Evolutionary conservation across 2,888 invertebrate species (phyloP).

Genomic region (Scaptomyza caliginosa): DNA sequence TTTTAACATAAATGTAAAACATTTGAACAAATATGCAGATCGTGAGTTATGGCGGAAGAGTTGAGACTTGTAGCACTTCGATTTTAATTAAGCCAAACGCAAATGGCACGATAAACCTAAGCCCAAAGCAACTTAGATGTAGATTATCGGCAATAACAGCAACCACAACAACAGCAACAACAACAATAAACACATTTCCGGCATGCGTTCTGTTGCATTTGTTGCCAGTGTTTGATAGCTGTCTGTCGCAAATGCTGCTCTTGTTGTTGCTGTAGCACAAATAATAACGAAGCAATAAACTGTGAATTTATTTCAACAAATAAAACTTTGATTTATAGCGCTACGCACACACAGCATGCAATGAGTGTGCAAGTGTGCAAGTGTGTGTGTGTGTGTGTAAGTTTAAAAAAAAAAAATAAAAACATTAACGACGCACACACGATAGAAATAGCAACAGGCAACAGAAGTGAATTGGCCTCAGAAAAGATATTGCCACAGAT

Average conservation of each 20-base stretch:
- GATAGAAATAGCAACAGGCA: slow-evolving; percentile 47
- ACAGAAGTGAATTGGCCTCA: slow-evolving; percentile 46
- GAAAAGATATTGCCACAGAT: slow-evolving; percentile 52
- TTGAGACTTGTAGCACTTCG: neutral
- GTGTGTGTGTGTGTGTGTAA: slow-evolving; percentile 13
- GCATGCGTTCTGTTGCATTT: slow-evolving; percentile 47
- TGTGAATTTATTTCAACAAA: slow-evolving; percentile 83
- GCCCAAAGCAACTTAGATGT: slow-evolving; percentile 34
- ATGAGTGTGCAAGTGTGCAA: slow-evolving; percentile 24
- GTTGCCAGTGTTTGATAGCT: slow-evolving; percentile 65
- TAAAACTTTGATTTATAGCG: slow-evolving; percentile 83
- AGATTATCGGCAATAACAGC: slow-evolving; percentile 13
- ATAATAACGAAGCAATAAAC: slow-evolving; percentile 83
- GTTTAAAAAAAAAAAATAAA: slow-evolving; percentile 33
- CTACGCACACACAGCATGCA: slow-evolving; percentile 83
- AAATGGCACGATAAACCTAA: slow-evolving; percentile 40
- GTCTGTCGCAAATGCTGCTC: slow-evolving; percentile 49
- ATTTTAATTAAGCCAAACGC: slow-evolving; percentile 46
- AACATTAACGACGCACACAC: slow-evolving; percentile 58
- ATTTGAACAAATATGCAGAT: neutral
- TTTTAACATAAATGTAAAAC: too few species aligned
- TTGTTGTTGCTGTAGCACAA: slow-evolving; percentile 38
- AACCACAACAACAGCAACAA: slow-evolving; percentile 4
- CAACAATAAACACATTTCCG: slow-evolving; percentile 61
- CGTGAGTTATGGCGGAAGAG: neutral